These are phyloP conservation scores for Diacarnus erythraeanus DNA, from an alignment of 37 sponge, comb jelly and placozoan genomes.

Conservation along the genomic window DNA sequence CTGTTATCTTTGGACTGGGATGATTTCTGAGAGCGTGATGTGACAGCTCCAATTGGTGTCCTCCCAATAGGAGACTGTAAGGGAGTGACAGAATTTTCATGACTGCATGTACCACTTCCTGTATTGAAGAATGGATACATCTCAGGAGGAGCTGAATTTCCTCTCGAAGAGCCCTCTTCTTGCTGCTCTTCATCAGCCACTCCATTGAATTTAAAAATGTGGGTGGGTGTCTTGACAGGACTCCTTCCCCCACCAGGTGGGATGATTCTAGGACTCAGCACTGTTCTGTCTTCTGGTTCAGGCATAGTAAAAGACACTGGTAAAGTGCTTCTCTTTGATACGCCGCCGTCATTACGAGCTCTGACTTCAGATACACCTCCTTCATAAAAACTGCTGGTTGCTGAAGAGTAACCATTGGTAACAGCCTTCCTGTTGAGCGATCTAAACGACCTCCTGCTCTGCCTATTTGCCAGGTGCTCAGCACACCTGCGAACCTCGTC, in stretches of 20 bases:
- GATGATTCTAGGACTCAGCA: background rate
- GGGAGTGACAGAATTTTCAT: background rate
- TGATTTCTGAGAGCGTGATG: background rate
- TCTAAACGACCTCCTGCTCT: background rate
- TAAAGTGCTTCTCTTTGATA: background rate
- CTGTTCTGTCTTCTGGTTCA: background rate
- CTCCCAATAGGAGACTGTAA: background rate
- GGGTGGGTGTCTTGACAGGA: background rate
- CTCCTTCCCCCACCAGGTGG: background rate
- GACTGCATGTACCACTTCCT: slow-evolving; percentile 4
- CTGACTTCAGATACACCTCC: background rate
- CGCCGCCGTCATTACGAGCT: background rate
- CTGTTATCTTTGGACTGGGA: background rate
- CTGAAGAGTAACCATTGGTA: slow-evolving; percentile 4
- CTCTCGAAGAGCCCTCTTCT: background rate
- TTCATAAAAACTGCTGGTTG: background rate
- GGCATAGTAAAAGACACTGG: slow-evolving; percentile 6
- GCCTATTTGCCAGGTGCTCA: slow-evolving; percentile 47
- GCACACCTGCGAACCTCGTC: slow-evolving; percentile 40
- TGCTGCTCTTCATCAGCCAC: background rate
- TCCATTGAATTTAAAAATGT: background rate
- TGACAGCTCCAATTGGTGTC: background rate
- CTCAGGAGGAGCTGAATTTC: slow-evolving; percentile 23
- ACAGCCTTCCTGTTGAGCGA: background rate
- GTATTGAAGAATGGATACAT: background rate